A percentile compares a stretch with the other conserved stretches of the same genome.
Conservation (phyloP, 2,113 vertebrate genomes). For the Lagopus muta region DNA sequence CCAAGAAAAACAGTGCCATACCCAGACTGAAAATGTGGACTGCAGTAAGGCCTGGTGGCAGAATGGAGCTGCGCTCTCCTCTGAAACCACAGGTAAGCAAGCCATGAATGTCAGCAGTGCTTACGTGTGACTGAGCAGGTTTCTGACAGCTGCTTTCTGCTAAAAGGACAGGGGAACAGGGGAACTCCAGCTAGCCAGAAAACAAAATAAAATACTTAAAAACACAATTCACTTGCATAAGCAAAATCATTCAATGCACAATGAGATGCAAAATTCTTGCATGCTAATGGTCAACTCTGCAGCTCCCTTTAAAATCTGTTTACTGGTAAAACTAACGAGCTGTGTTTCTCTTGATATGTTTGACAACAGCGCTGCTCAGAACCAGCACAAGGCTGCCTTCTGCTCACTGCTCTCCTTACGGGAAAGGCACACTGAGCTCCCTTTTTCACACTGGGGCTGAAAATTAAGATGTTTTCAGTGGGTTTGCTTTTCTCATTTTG, state of each 20-base stretch:
- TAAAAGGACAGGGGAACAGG: slow-evolving; percentile 13
- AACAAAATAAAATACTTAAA: slow-evolving; percentile 46
- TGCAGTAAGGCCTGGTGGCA: background rate
- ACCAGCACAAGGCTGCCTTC: background rate
- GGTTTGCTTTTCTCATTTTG: background rate
- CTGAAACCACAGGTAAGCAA: slow-evolving; percentile 44
- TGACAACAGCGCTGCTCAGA: background rate
- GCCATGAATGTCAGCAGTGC: slow-evolving; percentile 48
- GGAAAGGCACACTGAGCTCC: background rate
- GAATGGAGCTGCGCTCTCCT: background rate
- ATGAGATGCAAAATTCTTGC: slow-evolving; percentile 37
- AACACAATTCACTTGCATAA: background rate
- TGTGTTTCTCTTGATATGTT: background rate
- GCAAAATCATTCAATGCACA: background rate
- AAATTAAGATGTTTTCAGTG: background rate
- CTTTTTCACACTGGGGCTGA: background rate
- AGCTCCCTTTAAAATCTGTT: background rate
- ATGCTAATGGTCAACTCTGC: slow-evolving; percentile 16
- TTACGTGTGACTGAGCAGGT: slow-evolving; percentile 42
- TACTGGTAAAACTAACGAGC: background rate
- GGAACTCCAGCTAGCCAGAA: slow-evolving; percentile 48
- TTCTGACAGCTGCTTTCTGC: slow-evolving; percentile 52
- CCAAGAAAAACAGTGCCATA: slow-evolving; percentile 36
- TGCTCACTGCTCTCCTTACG: background rate
- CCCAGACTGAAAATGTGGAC: slow-evolving; percentile 6